Evolutionary conservation across 2,113 vertebrate genomes (phyloP).

Genomic region (Lepus timidus): DNA sequence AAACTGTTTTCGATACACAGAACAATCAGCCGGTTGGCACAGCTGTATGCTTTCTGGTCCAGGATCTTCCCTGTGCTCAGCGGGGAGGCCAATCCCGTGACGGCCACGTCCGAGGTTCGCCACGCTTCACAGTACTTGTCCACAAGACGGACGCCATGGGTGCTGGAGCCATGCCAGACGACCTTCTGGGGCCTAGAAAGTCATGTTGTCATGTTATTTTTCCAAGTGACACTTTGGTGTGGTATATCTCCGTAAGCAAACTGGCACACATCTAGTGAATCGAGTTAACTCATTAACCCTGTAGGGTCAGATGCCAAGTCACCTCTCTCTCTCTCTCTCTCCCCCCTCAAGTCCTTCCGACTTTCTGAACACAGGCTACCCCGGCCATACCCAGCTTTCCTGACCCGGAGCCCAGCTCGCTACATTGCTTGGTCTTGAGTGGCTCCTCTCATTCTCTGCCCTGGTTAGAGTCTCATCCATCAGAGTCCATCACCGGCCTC

Average conservation of each 20-base stretch:
- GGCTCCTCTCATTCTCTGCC: not conserved
- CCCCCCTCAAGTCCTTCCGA: not conserved
- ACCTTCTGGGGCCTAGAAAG: conserved; percentile 94
- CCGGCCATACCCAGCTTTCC: not conserved
- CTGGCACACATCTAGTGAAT: not conserved
- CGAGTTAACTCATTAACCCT: not conserved
- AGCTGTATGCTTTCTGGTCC: conserved; percentile 94
- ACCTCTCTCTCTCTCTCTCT: not conserved
- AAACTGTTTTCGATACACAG: conserved; percentile 98
- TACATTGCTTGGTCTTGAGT: not conserved
- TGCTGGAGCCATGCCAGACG: conserved; percentile 95
- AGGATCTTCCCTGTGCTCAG: conserved; percentile 93
- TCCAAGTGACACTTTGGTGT: not conserved
- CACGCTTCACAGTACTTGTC: conserved; percentile 96
- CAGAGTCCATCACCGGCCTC: not conserved
- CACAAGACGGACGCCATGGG: conserved; percentile 89
- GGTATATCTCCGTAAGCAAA: not conserved
- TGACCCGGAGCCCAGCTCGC: not conserved
- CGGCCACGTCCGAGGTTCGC: conserved; percentile 90
- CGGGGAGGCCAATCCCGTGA: conserved; percentile 93
- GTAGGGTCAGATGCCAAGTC: not conserved
- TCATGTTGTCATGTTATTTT: conserved; percentile 75
- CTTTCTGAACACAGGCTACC: not conserved
- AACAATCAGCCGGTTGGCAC: conserved; percentile 93
- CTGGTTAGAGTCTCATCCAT: not conserved